These are phyloP conservation scores for Panzeria rudis DNA, from an alignment of 2,888 invertebrate genomes.

Conservation along the genomic window DNA sequence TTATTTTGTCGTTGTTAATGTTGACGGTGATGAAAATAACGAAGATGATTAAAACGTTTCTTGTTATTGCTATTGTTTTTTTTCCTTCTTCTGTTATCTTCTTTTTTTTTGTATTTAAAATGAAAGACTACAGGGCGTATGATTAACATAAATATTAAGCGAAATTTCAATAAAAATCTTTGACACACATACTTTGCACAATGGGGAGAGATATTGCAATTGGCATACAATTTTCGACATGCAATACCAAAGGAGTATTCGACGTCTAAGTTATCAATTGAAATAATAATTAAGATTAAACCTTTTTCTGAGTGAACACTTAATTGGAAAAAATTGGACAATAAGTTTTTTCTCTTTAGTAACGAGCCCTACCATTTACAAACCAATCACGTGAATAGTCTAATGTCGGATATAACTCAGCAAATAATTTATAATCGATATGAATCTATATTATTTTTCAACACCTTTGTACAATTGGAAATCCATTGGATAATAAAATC, in stretches of 20 bases:
- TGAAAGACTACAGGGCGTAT: constrained; percentile 31
- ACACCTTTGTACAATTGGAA: no score
- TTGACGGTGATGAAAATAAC: constrained; percentile 1
- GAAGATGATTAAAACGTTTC: constrained; percentile 18
- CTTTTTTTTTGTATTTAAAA: constrained; percentile 2
- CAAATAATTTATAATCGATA: no score
- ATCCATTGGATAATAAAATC: no score
- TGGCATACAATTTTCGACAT: background rate
- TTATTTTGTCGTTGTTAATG: constrained; percentile 38
- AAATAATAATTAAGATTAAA: no score
- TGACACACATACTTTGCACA: constrained; percentile 1
- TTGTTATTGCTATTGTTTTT: constrained; percentile 29
- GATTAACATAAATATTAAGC: constrained; percentile 55
- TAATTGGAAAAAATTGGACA: no score
- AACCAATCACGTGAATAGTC: no score
- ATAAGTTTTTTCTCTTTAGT: no score
- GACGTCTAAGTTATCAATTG: background rate
- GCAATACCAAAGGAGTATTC: background rate
- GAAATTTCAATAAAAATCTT: constrained; percentile 46
- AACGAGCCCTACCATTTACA: no score
- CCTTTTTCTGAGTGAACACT: no score
- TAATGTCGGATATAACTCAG: no score
- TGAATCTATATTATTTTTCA: no score
- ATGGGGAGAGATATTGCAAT: background rate
- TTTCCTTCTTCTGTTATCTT: no score